phyloP scores from a whole-genome alignment of 2,797 vertebrate species.

The Thalassophryne amazonica region DNA sequence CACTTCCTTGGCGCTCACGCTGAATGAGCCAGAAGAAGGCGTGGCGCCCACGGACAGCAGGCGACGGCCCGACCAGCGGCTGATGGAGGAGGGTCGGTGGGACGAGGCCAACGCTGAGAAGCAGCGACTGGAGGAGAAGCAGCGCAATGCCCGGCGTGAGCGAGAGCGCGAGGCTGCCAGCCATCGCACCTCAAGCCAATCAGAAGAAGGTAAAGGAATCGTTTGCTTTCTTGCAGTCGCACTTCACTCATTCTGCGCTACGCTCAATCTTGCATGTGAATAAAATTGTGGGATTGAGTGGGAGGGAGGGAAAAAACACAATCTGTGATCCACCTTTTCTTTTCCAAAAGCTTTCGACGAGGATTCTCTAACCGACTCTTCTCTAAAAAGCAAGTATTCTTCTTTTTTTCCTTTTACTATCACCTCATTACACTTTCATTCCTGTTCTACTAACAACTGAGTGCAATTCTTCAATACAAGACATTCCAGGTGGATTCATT shows the following conservation, averaged over 20 bases:
- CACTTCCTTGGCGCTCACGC: constrained; percentile 87
- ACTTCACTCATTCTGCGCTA: neutral
- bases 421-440: neutral
- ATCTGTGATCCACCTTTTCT: constrained; percentile 51
- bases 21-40: constrained; percentile 85
- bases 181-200: constrained; percentile 71
- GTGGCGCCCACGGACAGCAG: constrained; percentile 92
- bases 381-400: constrained; percentile 81
- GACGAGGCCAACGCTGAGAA: constrained; percentile 94
- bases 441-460: neutral
- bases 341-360: constrained; percentile 80
- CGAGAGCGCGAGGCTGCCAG: constrained; percentile 83
- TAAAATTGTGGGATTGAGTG: constrained; percentile 31
- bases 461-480: no score
- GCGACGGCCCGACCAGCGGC: constrained; percentile 87
- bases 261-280: constrained; percentile 27
- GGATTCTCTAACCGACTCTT: constrained; percentile 76
- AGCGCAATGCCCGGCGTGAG: constrained; percentile 83
- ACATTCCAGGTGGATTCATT: neutral
- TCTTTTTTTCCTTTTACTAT: constrained; percentile 16
- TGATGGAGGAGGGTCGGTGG: constrained; percentile 96
- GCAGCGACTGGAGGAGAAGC: constrained; percentile 94
- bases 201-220: constrained; percentile 81
- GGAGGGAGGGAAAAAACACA: constrained; percentile 33
- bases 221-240: neutral